phyloP scores from a whole-genome alignment of 2,113 vertebrate species.

The Lampris incognitus region DNA sequence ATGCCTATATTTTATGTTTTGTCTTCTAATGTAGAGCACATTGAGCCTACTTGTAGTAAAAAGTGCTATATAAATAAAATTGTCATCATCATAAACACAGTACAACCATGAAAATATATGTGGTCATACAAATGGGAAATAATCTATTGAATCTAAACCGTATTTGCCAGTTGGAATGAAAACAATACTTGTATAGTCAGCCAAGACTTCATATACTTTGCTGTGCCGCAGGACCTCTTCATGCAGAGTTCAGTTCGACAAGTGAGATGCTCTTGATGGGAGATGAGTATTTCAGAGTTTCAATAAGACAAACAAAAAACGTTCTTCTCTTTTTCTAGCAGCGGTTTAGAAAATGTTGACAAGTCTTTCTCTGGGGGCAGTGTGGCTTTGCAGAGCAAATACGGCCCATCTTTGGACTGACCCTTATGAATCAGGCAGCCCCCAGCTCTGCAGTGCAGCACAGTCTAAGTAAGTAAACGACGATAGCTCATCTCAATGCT shows the following conservation, averaged over 20 bases:
- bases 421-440: constrained; percentile 50
- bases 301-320: constrained; percentile 33
- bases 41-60: too few species aligned
- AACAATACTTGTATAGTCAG: constrained; percentile 1
- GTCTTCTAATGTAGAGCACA: too few species aligned
- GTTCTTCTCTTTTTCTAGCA: constrained; percentile 50
- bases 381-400: constrained; percentile 64
- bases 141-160: neutral
- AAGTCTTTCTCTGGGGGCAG: constrained; percentile 52
- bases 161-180: constrained; percentile 5
- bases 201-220: constrained; percentile 16
- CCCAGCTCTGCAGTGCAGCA: constrained; percentile 30
- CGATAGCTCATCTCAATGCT: constrained; percentile 49
- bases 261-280: constrained; percentile 1
- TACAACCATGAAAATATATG: neutral
- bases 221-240: too few species aligned
- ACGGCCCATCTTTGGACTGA: constrained; percentile 72
- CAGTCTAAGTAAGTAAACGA: constrained; percentile 7
- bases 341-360: constrained; percentile 36
- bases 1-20: neutral
- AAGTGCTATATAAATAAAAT: too few species aligned
- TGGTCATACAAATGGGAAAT: neutral
- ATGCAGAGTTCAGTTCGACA: constrained; percentile 3
- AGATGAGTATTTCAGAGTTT: constrained; percentile 38
- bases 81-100: too few species aligned